Evolutionary conservation across 2,888 invertebrate species (phyloP), one percentile per base, ranked within the genome.

Genomic region (Stegana nigrithorax): DNA sequence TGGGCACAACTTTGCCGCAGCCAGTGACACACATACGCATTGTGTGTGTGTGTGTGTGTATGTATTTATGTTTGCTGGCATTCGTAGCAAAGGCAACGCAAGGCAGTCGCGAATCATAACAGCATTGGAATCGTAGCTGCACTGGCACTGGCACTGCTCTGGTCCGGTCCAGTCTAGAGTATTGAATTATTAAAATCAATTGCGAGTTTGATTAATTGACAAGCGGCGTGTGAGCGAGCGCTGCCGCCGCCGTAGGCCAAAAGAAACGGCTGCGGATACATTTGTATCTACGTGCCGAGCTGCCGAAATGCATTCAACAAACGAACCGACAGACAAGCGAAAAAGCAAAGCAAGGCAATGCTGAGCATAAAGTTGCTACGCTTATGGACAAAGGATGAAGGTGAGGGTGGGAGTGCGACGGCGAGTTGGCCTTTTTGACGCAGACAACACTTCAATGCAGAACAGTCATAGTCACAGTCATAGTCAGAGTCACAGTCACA

Each of bases 201-300:
- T 68, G 69, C 67, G 59, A 62, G 62, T 71, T 72, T 78, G 76
- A 80, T 78, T 80, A 78, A 80, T 80, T 77, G 76, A 67, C 71
- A 66, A n/a, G 69, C 60, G 68, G 36, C 67, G 70, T 73, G n/a
- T n/a, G n/a, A n/a, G n/a, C n/a, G n/a, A n/a, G n/a, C n/a, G n/a
- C n/a, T n/a, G n/a, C n/a, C n/a, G n/a, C n/a, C n/a, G n/a, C n/a
- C 2, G 21, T 32, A 32, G n/a, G 25, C 26, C n/a, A n/a, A 51
- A 25, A 55, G 23, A 45, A 50, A 60, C 19, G 6, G 59, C 19
- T 45, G 12, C 23, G 14, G 21, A 25, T 50, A 50, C 26, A 50
- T 50, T 50, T 50, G 50, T 50, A 50, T 26, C 26, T 50, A n/a
- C n/a, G n/a, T n/a, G n/a, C n/a, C n/a, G n/a, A n/a, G n/a, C n/a